phyloP scores from a whole-genome alignment of 2,888 invertebrate species.

The Keiferia lycopersicella region DNA sequence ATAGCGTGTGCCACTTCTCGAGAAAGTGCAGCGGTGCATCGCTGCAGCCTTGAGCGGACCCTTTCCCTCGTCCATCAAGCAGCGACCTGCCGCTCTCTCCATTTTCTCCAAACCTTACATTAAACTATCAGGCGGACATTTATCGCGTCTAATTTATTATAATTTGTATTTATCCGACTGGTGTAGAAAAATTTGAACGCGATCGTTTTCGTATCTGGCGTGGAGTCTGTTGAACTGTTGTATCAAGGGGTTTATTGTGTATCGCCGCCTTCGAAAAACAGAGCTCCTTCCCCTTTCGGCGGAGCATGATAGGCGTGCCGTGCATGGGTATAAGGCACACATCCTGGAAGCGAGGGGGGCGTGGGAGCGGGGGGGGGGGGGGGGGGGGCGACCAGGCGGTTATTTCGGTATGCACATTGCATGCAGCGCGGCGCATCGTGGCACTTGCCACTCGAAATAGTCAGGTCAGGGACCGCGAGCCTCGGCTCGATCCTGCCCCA shows the following conservation, averaged over 20 bases:
- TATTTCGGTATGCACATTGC: conserved; percentile 82
- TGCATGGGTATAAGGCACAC: conserved; percentile 62
- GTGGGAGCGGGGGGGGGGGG: conserved; percentile 50
- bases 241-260: conserved; percentile 57
- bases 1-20: conserved; percentile 69
- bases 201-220: conserved; percentile 10
- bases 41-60: conserved; percentile 70
- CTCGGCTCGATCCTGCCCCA: conserved; percentile 78
- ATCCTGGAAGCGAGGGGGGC: conserved; percentile 56
- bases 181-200: not conserved
- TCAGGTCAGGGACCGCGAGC: conserved; percentile 80
- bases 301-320: conserved; percentile 60
- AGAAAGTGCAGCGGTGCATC: conserved; percentile 70
- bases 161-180: conserved; percentile 33
- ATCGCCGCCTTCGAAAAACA: conserved; percentile 48
- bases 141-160: conserved; percentile 59
- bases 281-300: conserved; percentile 53
- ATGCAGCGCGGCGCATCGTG: conserved; percentile 64
- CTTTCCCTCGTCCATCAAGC: conserved; percentile 80
- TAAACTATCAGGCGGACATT: conserved; percentile 69
- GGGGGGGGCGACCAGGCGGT: conserved; percentile 62
- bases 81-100: conserved; percentile 54
- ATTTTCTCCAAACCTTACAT: conserved; percentile 67
- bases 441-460: conserved; percentile 81
- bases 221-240: conserved; percentile 25